phyloP scores from a whole-genome alignment of 2,797 vertebrate genomes.

The Borostomias antarcticus region DNA sequence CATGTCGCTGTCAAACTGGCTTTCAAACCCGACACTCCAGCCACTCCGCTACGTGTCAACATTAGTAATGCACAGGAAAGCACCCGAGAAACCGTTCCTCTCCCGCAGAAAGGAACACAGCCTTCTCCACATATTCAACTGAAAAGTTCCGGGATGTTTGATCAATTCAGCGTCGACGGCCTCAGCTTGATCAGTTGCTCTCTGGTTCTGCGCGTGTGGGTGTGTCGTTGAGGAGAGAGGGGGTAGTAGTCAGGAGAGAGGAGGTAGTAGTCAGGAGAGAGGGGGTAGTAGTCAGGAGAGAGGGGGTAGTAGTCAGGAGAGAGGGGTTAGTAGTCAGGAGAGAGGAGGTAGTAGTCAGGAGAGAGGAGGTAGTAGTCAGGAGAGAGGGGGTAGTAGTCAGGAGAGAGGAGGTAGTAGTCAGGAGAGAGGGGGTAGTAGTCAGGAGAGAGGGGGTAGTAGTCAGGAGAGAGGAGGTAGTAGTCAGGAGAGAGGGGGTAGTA shows the following conservation, averaged over 20 bases:
- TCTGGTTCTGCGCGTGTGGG: conserved; percentile 8
- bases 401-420: conserved; percentile 33
- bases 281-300: conserved; percentile 22
- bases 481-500: conserved; percentile 33
- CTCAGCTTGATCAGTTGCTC: conserved; percentile 61
- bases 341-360: neutral
- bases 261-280: conserved; percentile 8
- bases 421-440: neutral
- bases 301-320: neutral
- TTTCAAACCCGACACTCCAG: conserved; percentile 46
- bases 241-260: conserved; percentile 7
- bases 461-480: neutral
- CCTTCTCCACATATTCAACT: conserved; percentile 64
- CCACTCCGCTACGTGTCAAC: conserved; percentile 38
- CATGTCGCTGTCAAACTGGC: conserved; percentile 11
- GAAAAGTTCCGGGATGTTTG: conserved; percentile 53
- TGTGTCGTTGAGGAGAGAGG: conserved; percentile 41
- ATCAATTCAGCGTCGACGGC: conserved; percentile 54
- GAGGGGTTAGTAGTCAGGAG: conserved; percentile 28
- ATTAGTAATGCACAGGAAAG: conserved; percentile 50
- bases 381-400: neutral
- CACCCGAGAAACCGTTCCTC: conserved; percentile 21
- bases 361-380: conserved; percentile 33
- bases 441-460: conserved; percentile 33
- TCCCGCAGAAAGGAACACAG: conserved; percentile 17